phyloP scores from a whole-genome alignment of 2,888 invertebrate species.

The Priapulus caudatus region DNA sequence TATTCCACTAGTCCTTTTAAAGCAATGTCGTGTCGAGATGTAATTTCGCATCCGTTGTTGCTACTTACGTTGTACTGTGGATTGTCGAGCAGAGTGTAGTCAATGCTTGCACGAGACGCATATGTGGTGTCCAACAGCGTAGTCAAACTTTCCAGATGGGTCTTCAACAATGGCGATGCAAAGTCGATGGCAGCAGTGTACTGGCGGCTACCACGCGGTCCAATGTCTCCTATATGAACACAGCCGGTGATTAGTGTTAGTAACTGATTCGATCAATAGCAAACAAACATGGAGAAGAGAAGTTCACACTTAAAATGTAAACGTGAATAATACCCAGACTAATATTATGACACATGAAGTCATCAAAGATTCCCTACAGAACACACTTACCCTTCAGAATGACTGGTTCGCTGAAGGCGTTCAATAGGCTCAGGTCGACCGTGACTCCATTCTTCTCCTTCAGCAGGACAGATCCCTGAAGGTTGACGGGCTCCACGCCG shows the following conservation, averaged over 20 bases:
- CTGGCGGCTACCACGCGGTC: too few species aligned
- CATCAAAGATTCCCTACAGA: too few species aligned
- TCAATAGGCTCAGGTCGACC: not conserved
- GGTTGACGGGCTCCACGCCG: not conserved
- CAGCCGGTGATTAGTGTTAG: too few species aligned
- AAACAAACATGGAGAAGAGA: too few species aligned
- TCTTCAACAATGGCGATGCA: not conserved
- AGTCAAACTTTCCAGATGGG: not conserved
- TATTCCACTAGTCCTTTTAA: too few species aligned
- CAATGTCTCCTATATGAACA: too few species aligned
- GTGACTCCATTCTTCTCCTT: not conserved
- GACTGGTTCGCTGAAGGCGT: not conserved
- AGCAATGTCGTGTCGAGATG: too few species aligned
- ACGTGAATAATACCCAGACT: too few species aligned
- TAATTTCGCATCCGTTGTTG: too few species aligned
- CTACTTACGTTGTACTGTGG: not conserved
- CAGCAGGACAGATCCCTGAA: not conserved
- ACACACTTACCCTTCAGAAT: not conserved
- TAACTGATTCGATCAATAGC: too few species aligned
- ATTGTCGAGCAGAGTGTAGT: not conserved
- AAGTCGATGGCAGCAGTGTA: not conserved
- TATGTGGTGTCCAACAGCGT: not conserved
- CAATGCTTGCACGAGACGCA: not conserved
- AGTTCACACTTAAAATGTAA: too few species aligned
- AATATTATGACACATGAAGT: too few species aligned